Conservation (phyloP, 2,888 invertebrate genomes). For the Lutraria lutraria region DNA sequence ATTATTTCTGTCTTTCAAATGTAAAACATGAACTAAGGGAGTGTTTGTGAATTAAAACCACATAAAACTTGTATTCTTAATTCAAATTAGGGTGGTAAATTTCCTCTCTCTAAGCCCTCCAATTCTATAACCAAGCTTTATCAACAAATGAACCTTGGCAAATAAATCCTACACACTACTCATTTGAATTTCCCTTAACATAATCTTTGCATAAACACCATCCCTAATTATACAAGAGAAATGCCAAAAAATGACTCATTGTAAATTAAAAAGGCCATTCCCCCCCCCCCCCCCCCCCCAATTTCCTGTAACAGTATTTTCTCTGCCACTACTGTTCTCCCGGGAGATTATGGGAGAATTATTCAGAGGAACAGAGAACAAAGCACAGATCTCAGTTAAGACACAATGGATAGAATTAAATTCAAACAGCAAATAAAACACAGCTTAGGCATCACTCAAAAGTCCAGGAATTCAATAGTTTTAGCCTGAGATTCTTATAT, state of each 20-base stretch:
- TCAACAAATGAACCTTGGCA: neutral
- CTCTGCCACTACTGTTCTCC: neutral
- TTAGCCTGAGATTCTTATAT: too few relatives aligned
- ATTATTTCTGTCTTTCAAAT: neutral
- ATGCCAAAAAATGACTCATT: slow-evolving; percentile 12
- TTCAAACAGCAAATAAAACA: neutral
- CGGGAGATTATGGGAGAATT: slow-evolving; percentile 7
- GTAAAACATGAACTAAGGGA: neutral
- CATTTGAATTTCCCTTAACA: neutral
- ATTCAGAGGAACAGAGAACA: neutral
- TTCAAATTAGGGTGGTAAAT: neutral
- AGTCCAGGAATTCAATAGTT: too few relatives aligned
- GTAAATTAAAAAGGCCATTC: slow-evolving; percentile 12
- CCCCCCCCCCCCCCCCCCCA: neutral
- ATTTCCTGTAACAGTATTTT: neutral
- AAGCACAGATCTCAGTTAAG: neutral
- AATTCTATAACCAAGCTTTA: neutral
- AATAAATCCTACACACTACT: neutral
- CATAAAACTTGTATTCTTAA: neutral
- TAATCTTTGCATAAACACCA: slow-evolving; percentile 13
- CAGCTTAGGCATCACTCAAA: too few relatives aligned
- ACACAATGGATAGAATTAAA: neutral
- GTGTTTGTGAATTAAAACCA: neutral
- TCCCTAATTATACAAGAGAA: slow-evolving; percentile 17
- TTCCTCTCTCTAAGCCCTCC: neutral